Base-by-base conservation (phyloP, 2,888 invertebrate genomes). In the Lasiommata megera region DNA sequence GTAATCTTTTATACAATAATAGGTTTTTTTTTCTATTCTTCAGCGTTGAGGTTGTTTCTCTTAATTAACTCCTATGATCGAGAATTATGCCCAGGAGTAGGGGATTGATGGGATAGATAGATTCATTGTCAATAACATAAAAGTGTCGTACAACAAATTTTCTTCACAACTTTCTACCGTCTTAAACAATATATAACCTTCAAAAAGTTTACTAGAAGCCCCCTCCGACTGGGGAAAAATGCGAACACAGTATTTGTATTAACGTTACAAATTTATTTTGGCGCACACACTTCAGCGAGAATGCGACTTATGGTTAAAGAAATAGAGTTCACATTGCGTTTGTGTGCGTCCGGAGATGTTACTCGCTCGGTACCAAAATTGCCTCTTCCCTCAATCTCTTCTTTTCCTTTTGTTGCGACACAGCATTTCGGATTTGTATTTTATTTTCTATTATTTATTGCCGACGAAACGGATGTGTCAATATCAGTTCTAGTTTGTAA, bases 361-460 rank as follows among this genome's bases (percentile, higher is more conserved):
- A 77, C 73, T 73, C 68, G 70, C 75, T 72, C 70, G 74, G 77
- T 76, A 74, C 74, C 72, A 80, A 84, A 84, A 85, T 86, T 85
- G 85, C 80, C 82, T 82, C 82, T 82, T 81, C 76, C 74, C 74
- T 74, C 73, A 77, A 80, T 79, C 72, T 77, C 73, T 76, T 72
- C 70, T 72, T 74, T 73, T 73, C 75, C 74, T 76, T 77, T 81
- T 78, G 76, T 77, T 76, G 79, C 69, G 68, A 67, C 68, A 67
- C 64, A 75, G 73, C 77, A 71, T 74, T 71, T 74, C 73, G 72
- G 77, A 76, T 75, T 67, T 73, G 72, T 81, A 73, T 77, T 77
- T 74, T 80, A 77, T 76, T 78, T 71, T 73, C 73, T 62, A 65
- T 63, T 67, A 63, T 67, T 68, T 67, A 67, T 65, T 61, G 65